Conservation (phyloP, 30 jellyfish, hydroid and myxozoan species). For the Cassiopea xamachana region DNA sequence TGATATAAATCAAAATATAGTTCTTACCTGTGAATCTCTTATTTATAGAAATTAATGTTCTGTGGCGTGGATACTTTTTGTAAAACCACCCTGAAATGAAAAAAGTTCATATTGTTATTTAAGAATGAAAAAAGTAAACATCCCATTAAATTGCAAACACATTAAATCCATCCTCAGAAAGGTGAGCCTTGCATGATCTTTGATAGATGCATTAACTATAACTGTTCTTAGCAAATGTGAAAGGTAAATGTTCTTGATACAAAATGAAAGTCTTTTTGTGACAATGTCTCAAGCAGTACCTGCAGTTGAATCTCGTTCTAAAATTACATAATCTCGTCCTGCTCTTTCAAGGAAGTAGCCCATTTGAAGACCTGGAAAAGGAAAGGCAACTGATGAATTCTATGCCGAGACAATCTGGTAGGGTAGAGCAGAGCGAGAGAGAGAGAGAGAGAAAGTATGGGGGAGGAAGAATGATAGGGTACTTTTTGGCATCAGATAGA, state of each 20-base stretch:
- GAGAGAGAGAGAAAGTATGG: too few species aligned
- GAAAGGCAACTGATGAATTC: not conserved
- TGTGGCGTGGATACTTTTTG: slow-evolving; percentile 91
- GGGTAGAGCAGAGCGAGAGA: too few species aligned
- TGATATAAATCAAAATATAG: not conserved
- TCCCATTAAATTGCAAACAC: not conserved
- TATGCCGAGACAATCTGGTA: too few species aligned
- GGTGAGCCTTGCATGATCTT: not conserved
- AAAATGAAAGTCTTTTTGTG: too few species aligned
- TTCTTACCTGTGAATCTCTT: slow-evolving; percentile 90
- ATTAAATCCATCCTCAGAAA: not conserved
- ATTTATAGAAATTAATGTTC: slow-evolving; percentile 88
- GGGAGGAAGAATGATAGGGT: too few species aligned
- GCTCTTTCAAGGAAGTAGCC: slow-evolving; percentile 92
- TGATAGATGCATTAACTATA: not conserved
- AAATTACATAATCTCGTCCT: slow-evolving; percentile 88
- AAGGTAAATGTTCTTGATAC: not conserved
- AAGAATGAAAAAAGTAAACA: not conserved
- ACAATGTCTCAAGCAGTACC: slow-evolving; percentile 40
- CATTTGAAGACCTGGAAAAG: slow-evolving; percentile 89
- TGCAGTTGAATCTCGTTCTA: slow-evolving; percentile 88
- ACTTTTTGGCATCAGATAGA: too few species aligned
- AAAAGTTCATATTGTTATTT: too few species aligned
- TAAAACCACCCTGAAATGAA: slow-evolving; percentile 86
- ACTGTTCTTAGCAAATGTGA: not conserved